A percentile compares a stretch with the other conserved stretches of the same genome.
Evolutionary conservation across 37 sponge, comb jelly and placozoan genomes (phyloP).

Genomic region (Aplysina aerophoba): DNA sequence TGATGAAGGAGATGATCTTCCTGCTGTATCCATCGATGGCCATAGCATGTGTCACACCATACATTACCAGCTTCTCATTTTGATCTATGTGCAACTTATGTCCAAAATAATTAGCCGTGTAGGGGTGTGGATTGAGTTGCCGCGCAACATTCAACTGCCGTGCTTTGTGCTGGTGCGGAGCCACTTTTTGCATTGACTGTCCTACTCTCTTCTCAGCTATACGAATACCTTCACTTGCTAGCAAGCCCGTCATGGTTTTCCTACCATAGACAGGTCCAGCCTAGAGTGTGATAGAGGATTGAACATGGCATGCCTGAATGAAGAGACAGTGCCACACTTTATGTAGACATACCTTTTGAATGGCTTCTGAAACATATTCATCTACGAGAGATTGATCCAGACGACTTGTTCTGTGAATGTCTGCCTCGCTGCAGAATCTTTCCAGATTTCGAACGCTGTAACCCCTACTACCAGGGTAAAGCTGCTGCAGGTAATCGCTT

Average conservation of each 20-base stretch:
- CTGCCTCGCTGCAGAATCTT: conserved; percentile 32
- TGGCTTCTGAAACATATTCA: background rate
- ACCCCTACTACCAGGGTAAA: conserved; percentile 13
- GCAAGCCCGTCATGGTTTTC: conserved; percentile 35
- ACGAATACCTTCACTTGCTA: conserved; percentile 33
- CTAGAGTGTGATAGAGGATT: background rate
- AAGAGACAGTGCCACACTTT: no score
- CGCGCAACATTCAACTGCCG: background rate
- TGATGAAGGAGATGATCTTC: conserved; percentile 6
- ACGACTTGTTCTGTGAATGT: conserved; percentile 34
- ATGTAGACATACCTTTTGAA: conserved; percentile 6
- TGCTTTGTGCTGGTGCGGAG: conserved; percentile 15
- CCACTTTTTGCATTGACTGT: background rate
- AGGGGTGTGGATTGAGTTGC: conserved; percentile 42
- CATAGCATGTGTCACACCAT: conserved; percentile 51
- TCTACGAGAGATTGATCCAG: conserved; percentile 17
- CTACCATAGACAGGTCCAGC: conserved; percentile 58
- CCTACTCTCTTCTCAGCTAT: conserved; percentile 27
- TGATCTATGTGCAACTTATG: conserved; percentile 64
- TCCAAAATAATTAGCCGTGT: conserved; percentile 52
- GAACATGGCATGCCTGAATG: no score
- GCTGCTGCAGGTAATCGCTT: no score
- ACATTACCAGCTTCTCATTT: conserved; percentile 60
- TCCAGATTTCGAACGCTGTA: conserved; percentile 26
- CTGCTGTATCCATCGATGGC: conserved; percentile 51